A percentile compares a stretch with the other conserved stretches of the same genome.
Conservation (phyloP, 92 coral and sea anemone species). For the Zoanthus gigantus region DNA sequence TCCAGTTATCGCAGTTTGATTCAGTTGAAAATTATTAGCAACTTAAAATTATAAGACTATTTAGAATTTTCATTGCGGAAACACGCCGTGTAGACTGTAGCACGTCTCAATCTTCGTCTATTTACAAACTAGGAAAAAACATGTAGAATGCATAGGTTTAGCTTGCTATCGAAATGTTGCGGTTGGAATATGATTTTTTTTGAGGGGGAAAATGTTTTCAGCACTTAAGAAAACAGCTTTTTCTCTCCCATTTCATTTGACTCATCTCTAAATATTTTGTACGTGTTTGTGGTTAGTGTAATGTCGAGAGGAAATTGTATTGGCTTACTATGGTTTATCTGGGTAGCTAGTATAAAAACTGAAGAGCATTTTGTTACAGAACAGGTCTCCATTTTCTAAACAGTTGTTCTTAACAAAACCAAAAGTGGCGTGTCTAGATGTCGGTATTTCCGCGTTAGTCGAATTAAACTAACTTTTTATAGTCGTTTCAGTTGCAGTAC, state of each 20-base stretch:
- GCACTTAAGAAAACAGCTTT: background rate
- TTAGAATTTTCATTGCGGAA: background rate
- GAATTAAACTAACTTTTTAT: background rate
- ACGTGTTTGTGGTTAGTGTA: background rate
- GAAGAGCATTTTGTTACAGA: background rate
- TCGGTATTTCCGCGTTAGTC: conserved; percentile 26
- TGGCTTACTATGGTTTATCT: background rate
- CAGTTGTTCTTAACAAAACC: too few relatives aligned
- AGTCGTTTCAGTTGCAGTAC: background rate
- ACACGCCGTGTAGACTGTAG: background rate
- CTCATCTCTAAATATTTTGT: background rate
- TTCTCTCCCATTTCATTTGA: conserved; percentile 10
- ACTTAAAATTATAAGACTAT: background rate
- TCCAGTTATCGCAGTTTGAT: conserved; percentile 11
- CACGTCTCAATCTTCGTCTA: background rate
- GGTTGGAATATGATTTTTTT: background rate
- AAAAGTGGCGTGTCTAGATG: background rate
- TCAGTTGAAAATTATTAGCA: conserved; percentile 5
- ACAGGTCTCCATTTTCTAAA: too few relatives aligned
- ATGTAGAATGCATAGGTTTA: background rate
- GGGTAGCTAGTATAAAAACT: background rate
- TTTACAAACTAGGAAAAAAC: conserved; percentile 3
- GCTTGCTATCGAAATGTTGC: background rate
- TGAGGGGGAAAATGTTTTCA: background rate
- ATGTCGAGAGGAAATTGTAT: background rate